Conservation (phyloP, 2,888 invertebrate genomes). For the Pemphredon lugubris region DNA sequence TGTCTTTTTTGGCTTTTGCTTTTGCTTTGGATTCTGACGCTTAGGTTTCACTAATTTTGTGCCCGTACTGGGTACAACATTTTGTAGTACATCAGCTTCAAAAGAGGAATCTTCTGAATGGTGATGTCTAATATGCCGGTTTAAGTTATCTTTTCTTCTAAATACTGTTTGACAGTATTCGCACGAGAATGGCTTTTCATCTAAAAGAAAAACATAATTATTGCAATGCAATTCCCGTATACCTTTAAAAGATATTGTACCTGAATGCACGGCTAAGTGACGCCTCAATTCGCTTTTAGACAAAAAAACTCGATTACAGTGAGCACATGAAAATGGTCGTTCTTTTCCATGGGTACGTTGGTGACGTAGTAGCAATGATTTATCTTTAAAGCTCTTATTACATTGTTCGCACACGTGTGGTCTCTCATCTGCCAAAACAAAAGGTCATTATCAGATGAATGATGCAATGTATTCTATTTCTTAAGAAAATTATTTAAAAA, state of each 20-base stretch:
- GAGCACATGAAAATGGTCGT: constrained; percentile 79
- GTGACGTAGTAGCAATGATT: constrained; percentile 78
- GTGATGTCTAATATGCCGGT: constrained; percentile 89
- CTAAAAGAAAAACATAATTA: constrained; percentile 82
- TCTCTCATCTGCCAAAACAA: constrained; percentile 72
- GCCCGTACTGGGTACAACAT: constrained; percentile 15
- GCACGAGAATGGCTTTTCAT: constrained; percentile 87
- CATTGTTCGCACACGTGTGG: constrained; percentile 78
- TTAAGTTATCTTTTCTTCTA: constrained; percentile 89
- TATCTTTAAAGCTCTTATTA: constrained; percentile 77
- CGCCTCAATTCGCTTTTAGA: constrained; percentile 80
- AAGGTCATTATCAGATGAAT: constrained; percentile 8
- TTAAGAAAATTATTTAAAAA: too few relatives aligned
- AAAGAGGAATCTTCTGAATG: constrained; percentile 83
- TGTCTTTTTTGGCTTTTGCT: constrained; percentile 56
- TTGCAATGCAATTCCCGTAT: too few relatives aligned
- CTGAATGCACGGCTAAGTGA: constrained; percentile 79
- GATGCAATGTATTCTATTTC: neutral
- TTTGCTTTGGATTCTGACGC: constrained; percentile 54
- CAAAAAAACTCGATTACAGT: constrained; percentile 79
- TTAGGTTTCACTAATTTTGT: constrained; percentile 30
- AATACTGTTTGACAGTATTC: constrained; percentile 87
- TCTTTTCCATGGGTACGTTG: constrained; percentile 79
- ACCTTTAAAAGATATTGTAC: too few relatives aligned
- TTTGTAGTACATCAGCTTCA: constrained; percentile 27